Evolutionary conservation across 2,113 vertebrate genomes (phyloP).

Genomic region (Mirounga angustirostris): DNA sequence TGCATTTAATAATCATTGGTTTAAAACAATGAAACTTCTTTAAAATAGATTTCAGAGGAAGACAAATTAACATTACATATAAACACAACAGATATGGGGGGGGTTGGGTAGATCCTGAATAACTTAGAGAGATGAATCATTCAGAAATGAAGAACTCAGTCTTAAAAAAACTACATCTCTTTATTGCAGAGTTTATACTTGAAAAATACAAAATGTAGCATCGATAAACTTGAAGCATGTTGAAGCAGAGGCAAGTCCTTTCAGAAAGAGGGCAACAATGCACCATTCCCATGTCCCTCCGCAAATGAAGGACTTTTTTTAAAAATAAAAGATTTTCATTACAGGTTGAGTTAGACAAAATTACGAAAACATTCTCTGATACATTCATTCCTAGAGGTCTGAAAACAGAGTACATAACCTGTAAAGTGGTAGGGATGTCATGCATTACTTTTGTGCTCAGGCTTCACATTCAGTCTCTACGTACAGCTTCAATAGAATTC

Average conservation of each 20-base stretch:
- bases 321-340: slow-evolving; percentile 55
- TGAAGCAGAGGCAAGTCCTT: slow-evolving; percentile 71
- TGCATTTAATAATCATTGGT: slow-evolving; percentile 53
- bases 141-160: slow-evolving; percentile 70
- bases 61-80: neutral
- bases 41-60: neutral
- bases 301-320: slow-evolving; percentile 5
- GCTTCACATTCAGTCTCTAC: slow-evolving; percentile 55
- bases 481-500: slow-evolving; percentile 47
- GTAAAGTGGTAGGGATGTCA: neutral
- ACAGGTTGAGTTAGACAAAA: slow-evolving; percentile 51
- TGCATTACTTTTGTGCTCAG: slow-evolving; percentile 43
- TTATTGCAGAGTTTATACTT: slow-evolving; percentile 88
- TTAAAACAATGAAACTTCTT: slow-evolving; percentile 48
- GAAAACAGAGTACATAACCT: slow-evolving; percentile 60
- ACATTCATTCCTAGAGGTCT: slow-evolving; percentile 63
- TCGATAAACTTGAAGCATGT: slow-evolving; percentile 68
- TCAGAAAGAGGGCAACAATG: slow-evolving; percentile 11
- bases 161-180: slow-evolving; percentile 87
- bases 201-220: slow-evolving; percentile 85
- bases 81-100: neutral
- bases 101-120: neutral
- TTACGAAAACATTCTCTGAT: slow-evolving; percentile 58
- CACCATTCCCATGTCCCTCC: neutral
- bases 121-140: neutral